phyloP scores from a whole-genome alignment of 2,888 invertebrate species.

The Cartodere bifasciata region DNA sequence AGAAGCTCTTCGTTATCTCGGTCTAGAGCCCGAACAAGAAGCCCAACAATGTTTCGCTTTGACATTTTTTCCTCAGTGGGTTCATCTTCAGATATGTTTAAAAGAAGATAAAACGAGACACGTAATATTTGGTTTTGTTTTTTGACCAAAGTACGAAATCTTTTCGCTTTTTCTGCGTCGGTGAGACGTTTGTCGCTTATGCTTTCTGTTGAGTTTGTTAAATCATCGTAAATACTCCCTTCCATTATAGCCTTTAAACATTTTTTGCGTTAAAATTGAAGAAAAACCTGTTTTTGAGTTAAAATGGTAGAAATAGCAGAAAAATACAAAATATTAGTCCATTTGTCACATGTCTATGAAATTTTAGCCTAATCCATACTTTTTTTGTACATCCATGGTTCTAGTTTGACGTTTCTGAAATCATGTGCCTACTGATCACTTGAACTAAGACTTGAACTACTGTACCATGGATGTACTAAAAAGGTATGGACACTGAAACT shows the following conservation, averaged over 20 bases:
- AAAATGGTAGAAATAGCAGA: too few species aligned
- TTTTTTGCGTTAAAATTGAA: too few species aligned
- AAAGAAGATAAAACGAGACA: constrained; percentile 82
- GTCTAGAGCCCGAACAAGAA: constrained; percentile 79
- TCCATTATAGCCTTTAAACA: constrained; percentile 46
- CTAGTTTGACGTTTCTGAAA: too few species aligned
- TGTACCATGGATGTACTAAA: too few species aligned
- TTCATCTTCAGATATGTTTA: constrained; percentile 92
- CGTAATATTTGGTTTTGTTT: constrained; percentile 88
- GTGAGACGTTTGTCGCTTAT: constrained; percentile 32
- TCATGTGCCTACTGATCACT: too few species aligned
- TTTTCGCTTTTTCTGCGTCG: constrained; percentile 40
- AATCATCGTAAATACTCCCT: constrained; percentile 53
- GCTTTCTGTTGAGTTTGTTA: constrained; percentile 33
- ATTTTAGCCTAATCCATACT: too few species aligned
- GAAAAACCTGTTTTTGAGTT: too few species aligned
- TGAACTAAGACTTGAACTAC: too few species aligned
- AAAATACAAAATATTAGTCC: too few species aligned
- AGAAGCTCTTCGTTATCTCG: constrained; percentile 82
- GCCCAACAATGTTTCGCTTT: constrained; percentile 78
- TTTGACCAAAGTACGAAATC: constrained; percentile 77
- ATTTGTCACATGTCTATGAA: too few species aligned
- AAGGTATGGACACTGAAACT: too few species aligned
- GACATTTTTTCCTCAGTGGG: constrained; percentile 96
- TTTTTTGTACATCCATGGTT: too few species aligned